Conservation (phyloP, 2,113 vertebrate genomes). For the Cyanoderma ruficeps region DNA sequence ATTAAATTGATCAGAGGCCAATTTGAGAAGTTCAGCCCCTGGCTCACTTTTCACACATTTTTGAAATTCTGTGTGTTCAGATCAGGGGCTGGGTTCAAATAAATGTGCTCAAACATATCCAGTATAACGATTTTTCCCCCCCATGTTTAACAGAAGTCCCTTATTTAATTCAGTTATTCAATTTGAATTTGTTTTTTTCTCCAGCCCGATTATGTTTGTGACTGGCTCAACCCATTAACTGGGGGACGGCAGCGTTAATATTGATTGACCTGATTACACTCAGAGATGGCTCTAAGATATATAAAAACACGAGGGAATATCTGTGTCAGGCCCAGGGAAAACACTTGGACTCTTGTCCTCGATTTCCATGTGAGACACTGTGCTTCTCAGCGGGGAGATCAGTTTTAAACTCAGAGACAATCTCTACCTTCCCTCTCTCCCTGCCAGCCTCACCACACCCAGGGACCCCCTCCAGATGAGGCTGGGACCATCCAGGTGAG, state of each 20-base stretch:
- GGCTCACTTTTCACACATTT: neutral
- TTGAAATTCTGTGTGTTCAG: neutral
- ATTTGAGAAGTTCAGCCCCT: neutral
- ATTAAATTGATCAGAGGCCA: neutral
- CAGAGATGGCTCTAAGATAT: neutral
- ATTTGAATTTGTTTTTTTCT: neutral
- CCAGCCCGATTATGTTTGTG: neutral
- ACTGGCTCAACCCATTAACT: neutral
- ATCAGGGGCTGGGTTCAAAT: neutral
- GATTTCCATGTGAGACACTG: neutral
- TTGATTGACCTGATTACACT: neutral
- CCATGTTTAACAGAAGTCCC: neutral
- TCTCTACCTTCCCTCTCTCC: neutral
- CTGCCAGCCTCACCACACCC: neutral
- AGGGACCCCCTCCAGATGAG: rapidly evolving
- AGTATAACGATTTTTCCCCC: neutral
- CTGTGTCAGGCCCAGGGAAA: neutral
- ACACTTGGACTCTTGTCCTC: neutral
- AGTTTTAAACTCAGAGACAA: neutral
- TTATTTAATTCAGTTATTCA: neutral
- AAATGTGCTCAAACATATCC: neutral
- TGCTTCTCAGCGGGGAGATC: neutral
- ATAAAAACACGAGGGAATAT: neutral
- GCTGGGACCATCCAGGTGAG: rapidly evolving
- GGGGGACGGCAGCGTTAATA: neutral